Evolutionary conservation across 2,888 invertebrate genomes (phyloP).

Genomic region (Ethmia dodecea): DNA sequence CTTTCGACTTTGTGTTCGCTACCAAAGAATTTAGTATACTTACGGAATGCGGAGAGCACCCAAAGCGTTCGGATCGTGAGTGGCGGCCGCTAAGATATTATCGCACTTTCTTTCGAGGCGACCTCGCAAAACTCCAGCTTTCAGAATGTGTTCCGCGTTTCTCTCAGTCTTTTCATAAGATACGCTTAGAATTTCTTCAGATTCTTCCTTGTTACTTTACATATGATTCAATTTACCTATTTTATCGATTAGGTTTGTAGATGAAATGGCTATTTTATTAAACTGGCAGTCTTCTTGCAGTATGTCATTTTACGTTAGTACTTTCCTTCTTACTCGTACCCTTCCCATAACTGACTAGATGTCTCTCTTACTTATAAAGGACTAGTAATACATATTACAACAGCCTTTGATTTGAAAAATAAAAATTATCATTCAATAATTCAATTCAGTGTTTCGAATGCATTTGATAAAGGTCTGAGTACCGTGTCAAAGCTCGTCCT

Average conservation of each 20-base stretch:
- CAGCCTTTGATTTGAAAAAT: too few species aligned
- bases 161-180: slow-evolving; percentile 22
- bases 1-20: too few species aligned
- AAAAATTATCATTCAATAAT: too few species aligned
- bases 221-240: too few species aligned
- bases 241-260: neutral
- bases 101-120: slow-evolving; percentile 38
- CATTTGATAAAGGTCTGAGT: slow-evolving; percentile 15
- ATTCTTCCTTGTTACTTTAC: neutral
- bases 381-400: too few species aligned
- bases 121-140: slow-evolving; percentile 27
- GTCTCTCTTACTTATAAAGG: too few species aligned
- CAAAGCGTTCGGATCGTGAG: slow-evolving; percentile 33
- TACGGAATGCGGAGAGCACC: slow-evolving; percentile 35
- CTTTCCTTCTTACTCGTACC: too few species aligned
- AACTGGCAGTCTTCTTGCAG: too few species aligned
- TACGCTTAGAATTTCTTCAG: slow-evolving; percentile 2
- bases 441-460: too few species aligned
- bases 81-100: slow-evolving; percentile 37
- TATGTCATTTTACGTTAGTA: too few species aligned
- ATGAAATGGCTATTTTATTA: too few species aligned
- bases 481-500: slow-evolving; percentile 28
- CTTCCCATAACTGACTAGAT: too few species aligned
- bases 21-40: slow-evolving; percentile 18
- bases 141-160: slow-evolving; percentile 23